Conservation (phyloP, 1,140 invertebrate species). For the Stegodyphus mimosarum region DNA sequence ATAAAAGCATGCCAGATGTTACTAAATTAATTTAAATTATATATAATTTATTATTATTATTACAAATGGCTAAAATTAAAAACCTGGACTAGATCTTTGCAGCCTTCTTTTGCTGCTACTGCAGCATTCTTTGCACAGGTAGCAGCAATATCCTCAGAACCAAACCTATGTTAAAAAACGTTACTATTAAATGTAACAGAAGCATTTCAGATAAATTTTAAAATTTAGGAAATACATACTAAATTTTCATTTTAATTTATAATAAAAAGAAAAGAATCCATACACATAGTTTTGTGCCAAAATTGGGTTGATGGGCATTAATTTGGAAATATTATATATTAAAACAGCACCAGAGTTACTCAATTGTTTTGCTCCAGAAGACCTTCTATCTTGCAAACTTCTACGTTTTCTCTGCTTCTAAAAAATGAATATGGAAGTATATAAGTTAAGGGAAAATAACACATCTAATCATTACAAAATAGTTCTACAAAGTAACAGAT, state of each 20-base stretch:
- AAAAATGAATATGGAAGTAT: neutral
- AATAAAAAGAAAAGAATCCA: conserved; percentile 66
- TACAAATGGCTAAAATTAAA: neutral
- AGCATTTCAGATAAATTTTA: neutral
- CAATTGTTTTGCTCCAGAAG: conserved; percentile 38
- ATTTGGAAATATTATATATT: conserved; percentile 82
- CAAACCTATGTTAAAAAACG: conserved; percentile 69
- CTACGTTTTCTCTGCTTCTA: conserved; percentile 46
- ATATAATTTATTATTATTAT: neutral
- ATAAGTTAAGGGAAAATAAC: too few relatives aligned
- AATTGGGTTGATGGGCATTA: conserved; percentile 82
- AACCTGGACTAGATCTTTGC: conserved; percentile 82
- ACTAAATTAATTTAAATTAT: too few relatives aligned
- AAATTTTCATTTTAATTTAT: conserved; percentile 1
- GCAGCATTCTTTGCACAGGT: conserved; percentile 86
- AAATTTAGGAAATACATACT: conserved; percentile 29
- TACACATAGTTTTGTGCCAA: conserved; percentile 86
- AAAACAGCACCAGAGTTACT: conserved; percentile 72
- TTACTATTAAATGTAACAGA: neutral
- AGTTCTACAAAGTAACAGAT: too few relatives aligned
- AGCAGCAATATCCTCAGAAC: conserved; percentile 72
- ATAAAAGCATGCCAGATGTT: too few relatives aligned
- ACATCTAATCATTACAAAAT: too few relatives aligned
- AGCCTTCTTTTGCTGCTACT: conserved; percentile 78
- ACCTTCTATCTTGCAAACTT: conserved; percentile 41